These are phyloP conservation scores for Channa maculata DNA, from an alignment of 2,113 vertebrate species.

Conservation along the genomic window DNA sequence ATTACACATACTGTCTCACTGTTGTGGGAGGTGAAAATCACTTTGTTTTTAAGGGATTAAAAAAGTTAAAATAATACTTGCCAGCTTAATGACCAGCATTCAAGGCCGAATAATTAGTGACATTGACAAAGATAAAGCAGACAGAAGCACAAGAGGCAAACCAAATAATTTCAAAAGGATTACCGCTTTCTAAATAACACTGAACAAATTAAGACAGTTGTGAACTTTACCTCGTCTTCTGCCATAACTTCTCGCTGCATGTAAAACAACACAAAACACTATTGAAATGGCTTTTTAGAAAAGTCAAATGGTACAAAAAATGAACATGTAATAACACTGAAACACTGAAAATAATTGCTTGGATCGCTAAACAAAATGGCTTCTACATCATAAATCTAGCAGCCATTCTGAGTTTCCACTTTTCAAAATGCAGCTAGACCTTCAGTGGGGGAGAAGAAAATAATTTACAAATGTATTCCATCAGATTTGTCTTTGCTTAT, in stretches of 20 bases:
- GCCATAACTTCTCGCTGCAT: conserved; percentile 99
- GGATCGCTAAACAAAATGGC: conserved; percentile 1
- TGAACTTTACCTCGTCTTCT: conserved; percentile 96
- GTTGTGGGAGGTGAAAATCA: neutral
- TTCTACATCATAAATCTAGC: neutral
- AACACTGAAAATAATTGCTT: too few species aligned
- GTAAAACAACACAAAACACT: conserved; percentile 87
- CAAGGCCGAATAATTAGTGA: conserved; percentile 29
- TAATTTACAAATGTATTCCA: neutral
- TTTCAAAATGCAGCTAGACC: neutral
- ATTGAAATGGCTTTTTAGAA: conserved; percentile 55
- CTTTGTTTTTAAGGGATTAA: too few species aligned
- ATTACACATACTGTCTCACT: conserved; percentile 10
- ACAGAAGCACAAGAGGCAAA: conserved; percentile 45
- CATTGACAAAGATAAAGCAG: conserved; percentile 36
- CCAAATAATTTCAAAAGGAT: conserved; percentile 27
- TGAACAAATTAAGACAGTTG: conserved; percentile 41
- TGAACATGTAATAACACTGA: neutral
- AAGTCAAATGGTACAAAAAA: conserved; percentile 1
- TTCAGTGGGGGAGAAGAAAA: too few species aligned
- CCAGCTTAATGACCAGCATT: neutral
- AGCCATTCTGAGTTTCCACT: neutral
- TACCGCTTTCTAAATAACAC: conserved; percentile 24
- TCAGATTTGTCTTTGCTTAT: too few species aligned
- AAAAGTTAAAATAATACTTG: too few species aligned